phyloP scores from a whole-genome alignment of 2,797 vertebrate genomes.

The Pagetopsis macropterus region DNA sequence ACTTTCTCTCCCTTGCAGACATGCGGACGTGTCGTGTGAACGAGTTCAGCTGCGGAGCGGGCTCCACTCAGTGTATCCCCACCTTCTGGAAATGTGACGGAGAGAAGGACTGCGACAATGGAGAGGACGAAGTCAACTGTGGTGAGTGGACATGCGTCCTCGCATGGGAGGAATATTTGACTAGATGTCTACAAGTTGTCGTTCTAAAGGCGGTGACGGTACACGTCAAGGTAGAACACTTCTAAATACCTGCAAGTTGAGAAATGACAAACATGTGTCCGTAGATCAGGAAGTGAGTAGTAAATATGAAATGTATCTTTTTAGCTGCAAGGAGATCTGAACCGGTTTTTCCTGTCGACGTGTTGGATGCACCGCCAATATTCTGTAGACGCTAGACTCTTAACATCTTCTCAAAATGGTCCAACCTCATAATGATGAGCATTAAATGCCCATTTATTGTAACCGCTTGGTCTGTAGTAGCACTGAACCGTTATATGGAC shows the following conservation, averaged over 20 bases:
- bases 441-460: neutral
- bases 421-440: neutral
- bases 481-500: neutral
- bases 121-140: slow-evolving; percentile 94
- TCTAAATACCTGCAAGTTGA: neutral
- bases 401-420: neutral
- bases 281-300: neutral
- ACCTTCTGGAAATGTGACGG: slow-evolving; percentile 96
- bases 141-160: slow-evolving; percentile 83
- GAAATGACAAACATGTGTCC: no score
- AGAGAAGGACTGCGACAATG: slow-evolving; percentile 95
- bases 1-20: slow-evolving; percentile 77
- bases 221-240: neutral
- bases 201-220: no score
- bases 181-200: neutral
- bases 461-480: neutral
- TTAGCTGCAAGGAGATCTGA: neutral
- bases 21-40: slow-evolving; percentile 92
- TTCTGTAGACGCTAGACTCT: neutral
- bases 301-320: neutral
- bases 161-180: neutral
- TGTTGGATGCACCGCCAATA: neutral
- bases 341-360: neutral
- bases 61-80: slow-evolving; percentile 93
- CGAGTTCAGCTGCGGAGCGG: slow-evolving; percentile 93